These are phyloP conservation scores for Centruroides sculpturatus DNA, from an alignment of 1,140 invertebrate species.

Conservation along the genomic window DNA sequence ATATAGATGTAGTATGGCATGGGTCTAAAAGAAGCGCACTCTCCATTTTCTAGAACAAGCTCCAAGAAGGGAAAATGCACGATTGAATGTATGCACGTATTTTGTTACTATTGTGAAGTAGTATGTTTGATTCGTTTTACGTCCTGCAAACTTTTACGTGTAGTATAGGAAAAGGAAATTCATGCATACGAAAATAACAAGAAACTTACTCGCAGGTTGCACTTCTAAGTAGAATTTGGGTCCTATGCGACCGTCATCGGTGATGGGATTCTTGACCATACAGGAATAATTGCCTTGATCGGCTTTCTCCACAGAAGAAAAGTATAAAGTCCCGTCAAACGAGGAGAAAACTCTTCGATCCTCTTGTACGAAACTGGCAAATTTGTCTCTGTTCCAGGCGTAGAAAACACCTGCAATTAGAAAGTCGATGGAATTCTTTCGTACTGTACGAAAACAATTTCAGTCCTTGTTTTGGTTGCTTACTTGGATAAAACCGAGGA, in stretches of 20 bases:
- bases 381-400: constrained; percentile 74
- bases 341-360: constrained; percentile 84
- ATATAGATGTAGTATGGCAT: no score
- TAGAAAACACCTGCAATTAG: constrained; percentile 34
- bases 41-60: no score
- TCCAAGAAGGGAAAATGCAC: no score
- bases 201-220: constrained; percentile 55
- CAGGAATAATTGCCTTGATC: constrained; percentile 85
- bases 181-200: not conserved
- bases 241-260: constrained; percentile 69
- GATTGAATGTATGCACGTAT: no score
- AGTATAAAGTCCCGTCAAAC: constrained; percentile 84
- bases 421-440: not conserved
- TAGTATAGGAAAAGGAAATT: no score
- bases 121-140: no score
- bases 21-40: no score
- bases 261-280: constrained; percentile 71
- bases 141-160: no score
- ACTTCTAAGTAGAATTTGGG: constrained; percentile 76
- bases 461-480: not conserved
- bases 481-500: constrained; percentile 66
- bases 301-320: constrained; percentile 77
- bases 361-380: constrained; percentile 83
- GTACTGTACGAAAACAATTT: not conserved
- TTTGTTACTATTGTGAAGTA: no score